phyloP scores from a whole-genome alignment of 2,888 invertebrate genomes.

The Eristalis intricaria region DNA sequence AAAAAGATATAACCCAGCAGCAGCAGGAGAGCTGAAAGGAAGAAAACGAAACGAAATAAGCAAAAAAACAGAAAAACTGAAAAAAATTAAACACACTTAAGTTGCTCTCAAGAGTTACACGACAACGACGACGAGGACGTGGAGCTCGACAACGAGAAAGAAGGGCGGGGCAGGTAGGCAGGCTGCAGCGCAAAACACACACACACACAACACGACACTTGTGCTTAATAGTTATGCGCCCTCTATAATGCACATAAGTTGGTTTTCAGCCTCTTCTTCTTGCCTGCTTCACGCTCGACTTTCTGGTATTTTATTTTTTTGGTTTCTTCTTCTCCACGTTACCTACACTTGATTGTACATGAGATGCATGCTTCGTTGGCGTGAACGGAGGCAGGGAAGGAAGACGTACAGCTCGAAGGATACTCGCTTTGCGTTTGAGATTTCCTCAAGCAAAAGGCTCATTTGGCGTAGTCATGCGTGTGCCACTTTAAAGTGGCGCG shows the following conservation, averaged over 20 bases:
- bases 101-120: conserved; percentile 48
- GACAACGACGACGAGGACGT: neutral
- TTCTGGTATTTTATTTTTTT: conserved; percentile 29
- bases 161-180: conserved; percentile 4
- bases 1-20: conserved; percentile 49
- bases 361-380: conserved; percentile 19
- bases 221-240: conserved; percentile 70
- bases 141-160: neutral
- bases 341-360: conserved; percentile 43
- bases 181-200: conserved; percentile 28
- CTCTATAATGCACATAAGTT: conserved; percentile 63
- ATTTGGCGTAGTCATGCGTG: conserved; percentile 67
- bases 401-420: conserved; percentile 39
- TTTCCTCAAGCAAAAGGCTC: conserved; percentile 52
- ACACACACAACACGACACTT: conserved; percentile 63
- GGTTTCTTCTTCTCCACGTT: conserved; percentile 24
- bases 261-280: conserved; percentile 16
- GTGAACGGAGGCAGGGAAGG: conserved; percentile 1
- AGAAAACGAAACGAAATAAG: neutral
- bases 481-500: conserved; percentile 60
- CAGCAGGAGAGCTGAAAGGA: conserved; percentile 17
- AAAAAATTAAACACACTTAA: conserved; percentile 59
- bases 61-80: neutral
- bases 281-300: conserved; percentile 26
- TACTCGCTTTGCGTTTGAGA: conserved; percentile 31